phyloP scores from a whole-genome alignment of 2,888 invertebrate species.

The Icerya purchasi region DNA sequence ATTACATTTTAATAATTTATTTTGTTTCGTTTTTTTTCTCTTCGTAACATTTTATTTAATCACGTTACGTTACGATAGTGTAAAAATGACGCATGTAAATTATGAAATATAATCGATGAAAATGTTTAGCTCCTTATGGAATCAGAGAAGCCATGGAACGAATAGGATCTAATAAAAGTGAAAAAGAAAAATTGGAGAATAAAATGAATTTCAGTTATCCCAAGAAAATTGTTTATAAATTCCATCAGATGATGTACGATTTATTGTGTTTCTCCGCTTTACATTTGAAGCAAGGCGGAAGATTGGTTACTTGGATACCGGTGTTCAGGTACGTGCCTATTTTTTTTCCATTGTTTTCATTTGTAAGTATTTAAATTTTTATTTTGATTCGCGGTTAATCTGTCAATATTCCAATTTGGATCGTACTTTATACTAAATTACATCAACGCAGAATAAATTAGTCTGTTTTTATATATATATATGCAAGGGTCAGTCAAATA shows the following conservation, averaged over 20 bases:
- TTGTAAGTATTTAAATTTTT: no score
- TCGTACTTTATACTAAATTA: conserved; percentile 19
- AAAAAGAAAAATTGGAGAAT: conserved; percentile 37
- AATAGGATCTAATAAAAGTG: conserved; percentile 34
- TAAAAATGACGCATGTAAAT: no score
- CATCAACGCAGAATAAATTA: neutral
- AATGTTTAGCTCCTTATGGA: conserved; percentile 96
- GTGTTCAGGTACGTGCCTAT: conserved; percentile 41
- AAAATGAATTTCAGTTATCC: conserved; percentile 33
- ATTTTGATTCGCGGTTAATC: no score
- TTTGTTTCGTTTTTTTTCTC: no score
- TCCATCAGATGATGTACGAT: conserved; percentile 64
- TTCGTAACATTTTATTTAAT: no score
- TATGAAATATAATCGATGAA: no score
- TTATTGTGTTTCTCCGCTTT: conserved; percentile 60
- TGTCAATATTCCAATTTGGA: no score
- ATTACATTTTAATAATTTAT: no score
- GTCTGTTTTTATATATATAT: neutral
- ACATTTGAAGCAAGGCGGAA: conserved; percentile 49
- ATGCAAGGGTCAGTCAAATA: no score
- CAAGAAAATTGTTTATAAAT: conserved; percentile 61
- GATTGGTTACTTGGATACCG: conserved; percentile 91
- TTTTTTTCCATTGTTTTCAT: no score
- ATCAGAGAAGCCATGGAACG: conserved; percentile 81
- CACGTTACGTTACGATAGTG: no score